Conservation (phyloP, 1,140 invertebrate genomes). For the Penaeus japonicus region DNA sequence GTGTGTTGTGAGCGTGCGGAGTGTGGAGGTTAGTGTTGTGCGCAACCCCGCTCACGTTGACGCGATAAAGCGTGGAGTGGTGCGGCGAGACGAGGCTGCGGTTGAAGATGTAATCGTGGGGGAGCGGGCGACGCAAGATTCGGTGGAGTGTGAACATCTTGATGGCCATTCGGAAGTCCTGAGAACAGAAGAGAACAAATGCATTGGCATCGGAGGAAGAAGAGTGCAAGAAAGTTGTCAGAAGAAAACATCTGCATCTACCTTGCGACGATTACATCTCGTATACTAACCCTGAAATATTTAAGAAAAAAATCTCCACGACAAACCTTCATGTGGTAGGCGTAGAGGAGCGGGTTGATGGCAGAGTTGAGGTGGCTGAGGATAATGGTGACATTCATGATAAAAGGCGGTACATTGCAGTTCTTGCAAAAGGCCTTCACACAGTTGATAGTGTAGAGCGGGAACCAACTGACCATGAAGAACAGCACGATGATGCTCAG, state of each 20-base stretch:
- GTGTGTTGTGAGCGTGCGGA: constrained; percentile 13
- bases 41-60: not conserved
- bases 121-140: constrained; percentile 15
- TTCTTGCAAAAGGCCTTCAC: constrained; percentile 78
- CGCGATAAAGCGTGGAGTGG: constrained; percentile 30
- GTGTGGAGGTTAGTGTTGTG: constrained; percentile 23
- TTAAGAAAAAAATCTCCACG: not conserved
- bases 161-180: constrained; percentile 43
- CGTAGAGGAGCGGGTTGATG: constrained; percentile 86
- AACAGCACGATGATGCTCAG: constrained; percentile 88
- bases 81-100: constrained; percentile 33
- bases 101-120: not conserved
- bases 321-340: constrained; percentile 80
- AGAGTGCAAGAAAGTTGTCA: not conserved
- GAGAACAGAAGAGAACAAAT: not conserved
- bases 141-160: constrained; percentile 29
- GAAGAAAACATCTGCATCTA: not conserved
- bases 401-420: constrained; percentile 72
- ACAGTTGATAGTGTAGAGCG: constrained; percentile 89
- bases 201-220: not conserved
- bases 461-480: constrained; percentile 93
- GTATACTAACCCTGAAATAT: not conserved
- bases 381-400: constrained; percentile 85
- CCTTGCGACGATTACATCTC: not conserved
- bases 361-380: constrained; percentile 89